phyloP scores from a whole-genome alignment of 2,797 vertebrate genomes.

The Triplophysa bombifrons region DNA sequence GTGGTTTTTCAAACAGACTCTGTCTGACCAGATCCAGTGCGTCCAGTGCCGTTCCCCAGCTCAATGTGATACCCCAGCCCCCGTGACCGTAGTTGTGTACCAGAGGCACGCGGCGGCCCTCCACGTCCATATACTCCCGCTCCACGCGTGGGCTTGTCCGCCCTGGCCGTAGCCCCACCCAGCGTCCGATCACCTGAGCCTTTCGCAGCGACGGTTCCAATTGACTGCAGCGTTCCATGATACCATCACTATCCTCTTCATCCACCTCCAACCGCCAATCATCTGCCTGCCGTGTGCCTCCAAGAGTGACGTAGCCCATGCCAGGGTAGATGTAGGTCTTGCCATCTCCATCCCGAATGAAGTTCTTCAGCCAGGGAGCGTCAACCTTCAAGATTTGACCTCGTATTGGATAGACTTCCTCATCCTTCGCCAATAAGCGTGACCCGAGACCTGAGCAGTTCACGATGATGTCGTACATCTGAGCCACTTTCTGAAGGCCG shows the following conservation, averaged over 20 bases:
- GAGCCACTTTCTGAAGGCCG: slow-evolving; percentile 80
- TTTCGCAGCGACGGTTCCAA: slow-evolving; percentile 83
- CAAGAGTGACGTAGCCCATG: slow-evolving; percentile 74
- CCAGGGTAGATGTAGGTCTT: slow-evolving; percentile 90
- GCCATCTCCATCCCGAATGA: slow-evolving; percentile 82
- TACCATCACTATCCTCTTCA: slow-evolving; percentile 67
- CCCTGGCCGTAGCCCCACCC: slow-evolving; percentile 86
- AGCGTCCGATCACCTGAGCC: slow-evolving; percentile 69
- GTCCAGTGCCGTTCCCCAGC: slow-evolving; percentile 86
- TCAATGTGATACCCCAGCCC: slow-evolving; percentile 81
- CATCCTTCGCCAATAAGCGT: slow-evolving; percentile 74
- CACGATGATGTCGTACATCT: slow-evolving; percentile 80
- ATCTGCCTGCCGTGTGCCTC: slow-evolving; percentile 83
- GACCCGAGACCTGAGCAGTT: slow-evolving; percentile 91
- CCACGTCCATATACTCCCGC: slow-evolving; percentile 71
- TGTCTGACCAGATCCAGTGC: slow-evolving; percentile 77
- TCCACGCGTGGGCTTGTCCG: slow-evolving; percentile 79
- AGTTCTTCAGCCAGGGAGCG: slow-evolving; percentile 91
- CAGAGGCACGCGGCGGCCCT: slow-evolving; percentile 69
- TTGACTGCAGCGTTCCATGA: slow-evolving; percentile 80
- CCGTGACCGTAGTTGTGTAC: slow-evolving; percentile 94
- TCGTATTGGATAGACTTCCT: slow-evolving; percentile 75
- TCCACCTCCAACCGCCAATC: slow-evolving; percentile 80
- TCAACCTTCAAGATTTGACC: slow-evolving; percentile 88
- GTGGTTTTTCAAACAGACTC: slow-evolving; percentile 66